Evolutionary conservation across 2,888 invertebrate species (phyloP).

Genomic region (Lasioglossum villosulum): DNA sequence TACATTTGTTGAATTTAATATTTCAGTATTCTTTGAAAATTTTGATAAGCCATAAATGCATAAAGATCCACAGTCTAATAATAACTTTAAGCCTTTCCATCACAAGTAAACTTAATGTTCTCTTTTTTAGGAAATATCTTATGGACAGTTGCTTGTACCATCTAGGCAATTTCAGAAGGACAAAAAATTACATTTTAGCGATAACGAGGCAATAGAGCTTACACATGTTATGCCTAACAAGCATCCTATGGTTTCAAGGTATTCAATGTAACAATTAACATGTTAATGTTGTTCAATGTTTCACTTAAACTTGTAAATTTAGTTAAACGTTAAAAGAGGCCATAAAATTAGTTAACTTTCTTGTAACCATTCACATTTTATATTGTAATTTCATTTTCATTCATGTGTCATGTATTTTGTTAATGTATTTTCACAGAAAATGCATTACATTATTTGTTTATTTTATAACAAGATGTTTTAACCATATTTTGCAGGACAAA

Average conservation of each 20-base stretch:
- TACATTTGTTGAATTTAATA: too few species aligned
- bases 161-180: slow-evolving; percentile 87
- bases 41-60: too few species aligned
- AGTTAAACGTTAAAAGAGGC: background rate
- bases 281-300: slow-evolving; percentile 20
- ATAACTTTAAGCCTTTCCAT: background rate
- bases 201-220: slow-evolving; percentile 80
- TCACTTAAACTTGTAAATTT: slow-evolving; percentile 21
- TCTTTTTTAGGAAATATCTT: slow-evolving; percentile 91
- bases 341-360: slow-evolving; percentile 12
- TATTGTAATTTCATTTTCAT: slow-evolving; percentile 23
- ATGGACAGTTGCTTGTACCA: slow-evolving; percentile 93
- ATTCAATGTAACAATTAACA: slow-evolving; percentile 59
- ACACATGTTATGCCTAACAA: slow-evolving; percentile 84
- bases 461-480: slow-evolving; percentile 75
- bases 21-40: too few species aligned
- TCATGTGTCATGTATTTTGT: slow-evolving; percentile 44
- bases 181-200: slow-evolving; percentile 83
- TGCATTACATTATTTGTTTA: slow-evolving; percentile 53
- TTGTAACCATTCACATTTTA: slow-evolving; percentile 17
- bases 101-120: slow-evolving; percentile 26
- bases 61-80: too few species aligned
- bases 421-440: slow-evolving; percentile 53
- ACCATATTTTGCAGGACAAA: slow-evolving; percentile 92
- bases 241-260: slow-evolving; percentile 87